These are phyloP conservation scores for Lasiurus cinereus DNA, from an alignment of 2,113 vertebrate species.

Conservation along the genomic window DNA sequence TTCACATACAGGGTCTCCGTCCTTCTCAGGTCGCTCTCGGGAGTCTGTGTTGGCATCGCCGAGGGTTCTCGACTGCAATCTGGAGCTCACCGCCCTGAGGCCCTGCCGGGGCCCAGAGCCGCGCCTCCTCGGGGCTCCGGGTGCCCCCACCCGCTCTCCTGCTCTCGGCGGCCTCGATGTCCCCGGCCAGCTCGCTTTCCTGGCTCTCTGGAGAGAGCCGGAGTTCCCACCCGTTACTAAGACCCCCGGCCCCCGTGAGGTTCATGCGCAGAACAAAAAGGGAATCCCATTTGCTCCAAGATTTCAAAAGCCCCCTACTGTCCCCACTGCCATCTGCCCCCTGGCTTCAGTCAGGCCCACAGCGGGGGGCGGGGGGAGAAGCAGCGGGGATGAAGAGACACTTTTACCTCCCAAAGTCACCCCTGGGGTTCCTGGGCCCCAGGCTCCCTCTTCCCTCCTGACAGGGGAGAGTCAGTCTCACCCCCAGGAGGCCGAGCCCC, in stretches of 20 bases:
- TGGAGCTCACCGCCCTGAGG: not conserved
- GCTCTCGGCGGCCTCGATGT: too few relatives aligned
- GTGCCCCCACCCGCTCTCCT: rapidly evolving
- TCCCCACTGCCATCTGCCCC: not conserved
- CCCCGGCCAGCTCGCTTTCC: not conserved
- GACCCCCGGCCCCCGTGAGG: rapidly evolving
- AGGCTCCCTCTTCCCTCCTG: not conserved
- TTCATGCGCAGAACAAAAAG: not conserved
- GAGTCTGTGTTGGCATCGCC: not conserved
- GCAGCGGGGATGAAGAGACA: not conserved
- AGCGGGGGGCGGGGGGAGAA: too few relatives aligned
- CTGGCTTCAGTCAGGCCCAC: not conserved
- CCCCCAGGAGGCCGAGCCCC: not conserved
- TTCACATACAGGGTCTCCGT: not conserved
- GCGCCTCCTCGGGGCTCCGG: too few relatives aligned
- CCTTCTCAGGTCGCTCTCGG: not conserved
- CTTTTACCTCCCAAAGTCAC: not conserved
- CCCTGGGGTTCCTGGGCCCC: not conserved
- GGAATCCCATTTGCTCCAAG: too few relatives aligned
- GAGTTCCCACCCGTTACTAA: not conserved
- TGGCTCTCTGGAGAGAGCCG: not conserved
- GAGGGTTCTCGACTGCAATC: not conserved
- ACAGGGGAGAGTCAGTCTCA: slow-evolving; percentile 46
- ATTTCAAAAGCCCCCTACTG: not conserved
- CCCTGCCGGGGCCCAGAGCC: too few relatives aligned